Conservation (phyloP, 2,797 vertebrate species). For the Mionectes olivaceus region DNA sequence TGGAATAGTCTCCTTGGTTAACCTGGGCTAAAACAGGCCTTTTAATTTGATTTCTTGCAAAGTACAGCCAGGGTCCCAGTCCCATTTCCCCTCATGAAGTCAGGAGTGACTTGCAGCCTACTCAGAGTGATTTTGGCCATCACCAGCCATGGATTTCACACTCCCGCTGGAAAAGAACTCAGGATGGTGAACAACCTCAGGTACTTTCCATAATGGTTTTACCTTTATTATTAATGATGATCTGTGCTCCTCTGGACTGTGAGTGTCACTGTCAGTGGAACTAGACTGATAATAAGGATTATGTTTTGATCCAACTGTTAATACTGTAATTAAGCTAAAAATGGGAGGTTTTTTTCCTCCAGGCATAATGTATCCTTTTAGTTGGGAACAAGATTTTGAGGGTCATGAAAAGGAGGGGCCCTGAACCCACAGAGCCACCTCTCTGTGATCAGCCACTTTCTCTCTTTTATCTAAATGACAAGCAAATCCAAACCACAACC, state of each 20-base stretch:
- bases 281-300: neutral
- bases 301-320: neutral
- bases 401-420: neutral
- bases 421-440: neutral
- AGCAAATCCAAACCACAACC: neutral
- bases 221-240: neutral
- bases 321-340: neutral
- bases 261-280: neutral
- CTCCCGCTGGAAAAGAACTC: neutral
- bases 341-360: accelerated
- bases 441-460: neutral
- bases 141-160: neutral
- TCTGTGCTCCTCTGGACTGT: neutral
- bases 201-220: neutral
- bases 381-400: neutral
- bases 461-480: neutral
- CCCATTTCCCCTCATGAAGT: neutral
- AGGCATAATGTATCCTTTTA: neutral
- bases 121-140: neutral
- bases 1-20: neutral
- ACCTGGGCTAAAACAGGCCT: neutral
- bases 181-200: neutral
- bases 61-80: neutral
- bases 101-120: neutral
- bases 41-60: neutral